A percentile compares a stretch with the other conserved stretches of the same genome.
phyloP scores from a whole-genome alignment of 2,797 vertebrate genomes.

The Mus caroli region DNA sequence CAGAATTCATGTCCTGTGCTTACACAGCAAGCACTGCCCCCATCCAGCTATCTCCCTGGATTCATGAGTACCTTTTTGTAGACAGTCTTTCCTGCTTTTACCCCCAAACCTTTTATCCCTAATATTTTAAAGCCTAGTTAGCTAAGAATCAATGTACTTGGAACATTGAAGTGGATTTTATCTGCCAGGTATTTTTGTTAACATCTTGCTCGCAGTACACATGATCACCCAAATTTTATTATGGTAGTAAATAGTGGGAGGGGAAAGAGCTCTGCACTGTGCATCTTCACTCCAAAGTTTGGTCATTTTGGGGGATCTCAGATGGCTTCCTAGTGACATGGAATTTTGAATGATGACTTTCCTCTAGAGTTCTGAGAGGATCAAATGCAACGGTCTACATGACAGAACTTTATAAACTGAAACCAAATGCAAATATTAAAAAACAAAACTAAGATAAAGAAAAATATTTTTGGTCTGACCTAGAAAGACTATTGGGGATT shows the following conservation, averaged over 20 bases:
- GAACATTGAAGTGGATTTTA: background rate
- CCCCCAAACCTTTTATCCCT: background rate
- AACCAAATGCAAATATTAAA: background rate
- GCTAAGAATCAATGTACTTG: background rate
- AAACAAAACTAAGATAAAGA: background rate
- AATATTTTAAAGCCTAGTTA: background rate
- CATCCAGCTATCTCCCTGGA: background rate
- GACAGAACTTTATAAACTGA: background rate
- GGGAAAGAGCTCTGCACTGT: background rate
- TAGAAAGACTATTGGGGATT: background rate
- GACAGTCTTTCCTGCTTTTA: background rate
- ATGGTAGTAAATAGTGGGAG: background rate
- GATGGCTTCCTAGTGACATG: background rate
- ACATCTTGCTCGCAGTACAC: background rate
- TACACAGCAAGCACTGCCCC: background rate
- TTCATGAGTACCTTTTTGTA: background rate
- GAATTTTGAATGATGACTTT: too few relatives aligned
- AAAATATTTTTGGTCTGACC: background rate
- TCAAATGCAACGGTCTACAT: accelerated
- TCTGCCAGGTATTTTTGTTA: background rate
- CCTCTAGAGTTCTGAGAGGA: accelerated
- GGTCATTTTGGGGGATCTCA: background rate
- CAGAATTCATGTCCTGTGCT: background rate
- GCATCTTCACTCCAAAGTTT: background rate
- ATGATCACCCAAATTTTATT: background rate